A percentile compares a stretch with the other conserved stretches of the same genome.
Evolutionary conservation across 1,140 invertebrate genomes (phyloP).

Genomic region (Leptonema lineaticorne): DNA sequence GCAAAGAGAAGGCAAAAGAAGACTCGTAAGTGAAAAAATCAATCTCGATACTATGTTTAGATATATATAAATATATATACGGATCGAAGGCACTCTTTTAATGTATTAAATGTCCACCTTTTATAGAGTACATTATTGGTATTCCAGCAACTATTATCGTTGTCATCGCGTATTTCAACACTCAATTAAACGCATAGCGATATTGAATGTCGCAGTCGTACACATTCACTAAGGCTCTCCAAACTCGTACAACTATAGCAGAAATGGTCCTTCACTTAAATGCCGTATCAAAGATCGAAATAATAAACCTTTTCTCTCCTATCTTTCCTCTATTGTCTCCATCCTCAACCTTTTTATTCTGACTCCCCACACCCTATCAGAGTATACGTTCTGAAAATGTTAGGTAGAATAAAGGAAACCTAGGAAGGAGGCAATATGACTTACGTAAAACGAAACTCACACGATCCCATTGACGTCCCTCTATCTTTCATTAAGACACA

Average conservation of each 20-base stretch:
- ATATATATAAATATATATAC: too few relatives aligned
- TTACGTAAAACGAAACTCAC: conserved; percentile 36
- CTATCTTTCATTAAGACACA: conserved; percentile 41
- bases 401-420: conserved; percentile 6
- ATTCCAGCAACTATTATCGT: neutral
- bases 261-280: conserved; percentile 25
- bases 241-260: neutral
- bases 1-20: too few relatives aligned
- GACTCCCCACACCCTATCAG: neutral
- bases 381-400: neutral
- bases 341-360: neutral
- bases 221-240: neutral
- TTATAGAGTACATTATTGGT: too few relatives aligned
- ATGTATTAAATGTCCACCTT: too few relatives aligned
- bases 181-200: conserved; percentile 19
- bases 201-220: conserved; percentile 8
- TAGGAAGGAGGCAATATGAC: conserved; percentile 37
- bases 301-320: conserved; percentile 31
- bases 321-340: neutral
- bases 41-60: too few relatives aligned
- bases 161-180: conserved; percentile 10
- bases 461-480: conserved; percentile 29
- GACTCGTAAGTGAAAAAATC: too few relatives aligned
- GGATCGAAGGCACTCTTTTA: too few relatives aligned
- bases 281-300: conserved; percentile 29